phyloP scores from a whole-genome alignment of 2,113 vertebrate genomes.

The Nymphicus hollandicus region DNA sequence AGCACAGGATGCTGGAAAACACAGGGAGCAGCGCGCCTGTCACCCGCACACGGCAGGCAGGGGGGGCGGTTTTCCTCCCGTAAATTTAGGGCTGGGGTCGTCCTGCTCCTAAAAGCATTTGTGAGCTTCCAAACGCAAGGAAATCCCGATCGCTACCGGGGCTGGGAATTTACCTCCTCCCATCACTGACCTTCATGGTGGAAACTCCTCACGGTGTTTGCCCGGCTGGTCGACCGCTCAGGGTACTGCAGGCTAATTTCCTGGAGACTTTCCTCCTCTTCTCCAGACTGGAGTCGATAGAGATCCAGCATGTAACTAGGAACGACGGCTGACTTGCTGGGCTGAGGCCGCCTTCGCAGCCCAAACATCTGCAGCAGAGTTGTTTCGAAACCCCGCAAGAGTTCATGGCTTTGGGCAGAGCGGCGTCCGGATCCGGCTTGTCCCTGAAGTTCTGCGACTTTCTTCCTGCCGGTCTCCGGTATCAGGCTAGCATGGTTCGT shows the following conservation, averaged over 20 bases:
- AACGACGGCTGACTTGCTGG: slow-evolving; percentile 86
- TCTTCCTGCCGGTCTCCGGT: slow-evolving; percentile 96
- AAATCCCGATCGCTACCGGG: not conserved
- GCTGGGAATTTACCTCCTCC: slow-evolving; percentile 18
- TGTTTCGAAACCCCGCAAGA: slow-evolving; percentile 97
- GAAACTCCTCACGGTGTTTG: slow-evolving; percentile 98
- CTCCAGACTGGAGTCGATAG: slow-evolving; percentile 95
- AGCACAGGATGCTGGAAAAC: slow-evolving; percentile 26
- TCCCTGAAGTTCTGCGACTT: slow-evolving; percentile 88
- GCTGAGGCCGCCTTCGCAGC: slow-evolving; percentile 91
- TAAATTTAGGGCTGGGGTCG: not conserved
- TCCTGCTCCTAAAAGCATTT: not conserved
- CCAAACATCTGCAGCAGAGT: slow-evolving; percentile 99
- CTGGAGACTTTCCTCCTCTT: slow-evolving; percentile 85
- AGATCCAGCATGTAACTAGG: slow-evolving; percentile 96
- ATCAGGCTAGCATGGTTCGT: slow-evolving; percentile 97
- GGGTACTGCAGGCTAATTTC: slow-evolving; percentile 87
- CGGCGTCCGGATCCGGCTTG: slow-evolving; percentile 80
- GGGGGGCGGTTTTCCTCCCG: not conserved
- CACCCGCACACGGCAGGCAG: slow-evolving; percentile 6
- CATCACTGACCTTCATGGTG: slow-evolving; percentile 93
- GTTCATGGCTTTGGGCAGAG: slow-evolving; percentile 91
- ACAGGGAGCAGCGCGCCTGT: not conserved
- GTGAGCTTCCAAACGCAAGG: not conserved
- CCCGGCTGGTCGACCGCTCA: slow-evolving; percentile 90